Conservation (phyloP, 2,888 invertebrate genomes). For the Hyposoter didymator region DNA sequence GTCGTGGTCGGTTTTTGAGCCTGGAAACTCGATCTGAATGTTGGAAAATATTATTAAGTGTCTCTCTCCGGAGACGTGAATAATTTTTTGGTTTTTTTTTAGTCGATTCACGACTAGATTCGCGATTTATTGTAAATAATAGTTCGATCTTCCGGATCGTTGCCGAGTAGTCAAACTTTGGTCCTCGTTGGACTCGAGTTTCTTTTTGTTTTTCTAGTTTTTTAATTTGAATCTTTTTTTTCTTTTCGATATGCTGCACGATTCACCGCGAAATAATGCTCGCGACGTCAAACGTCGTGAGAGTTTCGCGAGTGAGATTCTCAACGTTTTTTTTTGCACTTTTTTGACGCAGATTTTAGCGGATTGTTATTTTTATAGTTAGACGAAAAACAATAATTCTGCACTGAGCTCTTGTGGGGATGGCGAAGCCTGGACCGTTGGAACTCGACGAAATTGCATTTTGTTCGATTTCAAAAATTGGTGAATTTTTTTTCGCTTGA, state of each 20-base stretch:
- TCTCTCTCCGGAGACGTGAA: not conserved
- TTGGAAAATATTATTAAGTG: not conserved
- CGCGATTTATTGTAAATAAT: constrained; percentile 56
- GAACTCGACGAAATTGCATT: not conserved
- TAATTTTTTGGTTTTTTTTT: constrained; percentile 10
- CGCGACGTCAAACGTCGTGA: constrained; percentile 4
- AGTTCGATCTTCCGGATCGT: constrained; percentile 33
- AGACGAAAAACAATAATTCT: not conserved
- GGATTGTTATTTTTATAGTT: not conserved
- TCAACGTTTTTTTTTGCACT: not conserved
- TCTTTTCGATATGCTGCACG: not conserved
- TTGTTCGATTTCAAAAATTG: not conserved
- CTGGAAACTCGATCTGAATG: constrained; percentile 17
- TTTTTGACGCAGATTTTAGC: not conserved
- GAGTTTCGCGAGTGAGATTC: not conserved
- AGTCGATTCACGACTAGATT: constrained; percentile 17
- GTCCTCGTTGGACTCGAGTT: constrained; percentile 26
- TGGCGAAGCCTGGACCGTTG: not conserved
- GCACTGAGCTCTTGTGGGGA: not conserved
- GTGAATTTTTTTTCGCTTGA: not conserved
- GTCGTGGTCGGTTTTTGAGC: not conserved
- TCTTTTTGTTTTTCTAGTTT: constrained; percentile 23
- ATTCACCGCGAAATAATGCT: constrained; percentile 25
- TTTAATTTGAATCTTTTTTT: constrained; percentile 9
- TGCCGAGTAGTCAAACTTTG: constrained; percentile 44